Base-by-base conservation (phyloP, 2,113 vertebrate species). In the Pantherophis guttatus region DNA sequence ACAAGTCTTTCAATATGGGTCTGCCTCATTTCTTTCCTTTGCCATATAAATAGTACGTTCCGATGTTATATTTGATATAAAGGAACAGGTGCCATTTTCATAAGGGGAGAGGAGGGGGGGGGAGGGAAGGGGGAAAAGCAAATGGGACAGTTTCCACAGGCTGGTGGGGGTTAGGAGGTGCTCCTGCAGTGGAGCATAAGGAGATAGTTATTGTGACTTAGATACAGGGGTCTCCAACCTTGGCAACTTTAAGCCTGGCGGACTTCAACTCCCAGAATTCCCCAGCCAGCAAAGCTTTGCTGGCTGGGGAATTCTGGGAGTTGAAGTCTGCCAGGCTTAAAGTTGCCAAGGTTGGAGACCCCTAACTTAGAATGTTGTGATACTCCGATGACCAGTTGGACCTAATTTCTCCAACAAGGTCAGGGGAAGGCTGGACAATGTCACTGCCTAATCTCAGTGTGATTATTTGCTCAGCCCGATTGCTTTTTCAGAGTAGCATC, bases 41-140 rank as follows among this genome's bases (percentile, higher is more conserved):
- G 53, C 65, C 44, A 89, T 86, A 89, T 92, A 90, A 92, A 90
- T 92, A 90, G 91, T 75, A 90, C 24, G 88, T 92, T 90, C 58
- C 88, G 87, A 44, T 70, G 58, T 39, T 59, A 33, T 19, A 70
- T 65, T 90, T 86, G 70, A 86, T 75, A 92, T 44, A 90, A 92
- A 94, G 75, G 93, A 92, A 90, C 81, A 92, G 88, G 88, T 94
- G 57, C 89, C 91, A 90, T 58, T 86, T 92, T 65, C 57, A 39
- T 94, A 87, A 87, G n/a, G 85, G 6, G 19, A 54, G 29, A 50
- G 19, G 8, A 70, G 21, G 12, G 57, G 4, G 8, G 17, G 5
- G n/a, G n/a, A n/a, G n/a, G n/a, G n/a, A n/a, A n/a, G n/a, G 12
- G 33, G 23, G 19, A 29, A 13, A 81, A 75, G 39, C 19, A 70